phyloP scores from a whole-genome alignment of 2,797 vertebrate genomes.

The Chrosomus eos region DNA sequence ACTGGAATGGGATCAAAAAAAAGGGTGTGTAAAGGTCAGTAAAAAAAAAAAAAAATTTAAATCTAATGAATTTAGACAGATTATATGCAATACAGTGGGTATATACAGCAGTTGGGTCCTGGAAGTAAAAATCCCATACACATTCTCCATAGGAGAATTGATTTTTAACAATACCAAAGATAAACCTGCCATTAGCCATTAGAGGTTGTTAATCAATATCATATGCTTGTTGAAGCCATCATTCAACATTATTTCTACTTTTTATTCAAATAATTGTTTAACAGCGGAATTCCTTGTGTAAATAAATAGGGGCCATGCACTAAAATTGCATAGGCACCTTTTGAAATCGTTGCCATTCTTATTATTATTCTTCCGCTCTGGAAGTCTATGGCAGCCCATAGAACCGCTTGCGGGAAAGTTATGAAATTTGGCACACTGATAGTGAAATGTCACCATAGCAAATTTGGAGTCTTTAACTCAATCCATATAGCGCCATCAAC shows the following conservation, averaged over 20 bases:
- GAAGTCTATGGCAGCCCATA: too few species aligned
- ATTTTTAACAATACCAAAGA: neutral
- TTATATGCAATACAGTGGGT: neutral
- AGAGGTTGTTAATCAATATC: neutral
- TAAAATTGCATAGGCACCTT: too few species aligned
- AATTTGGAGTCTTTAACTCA: too few species aligned
- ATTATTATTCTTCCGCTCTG: too few species aligned
- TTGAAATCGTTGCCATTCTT: too few species aligned
- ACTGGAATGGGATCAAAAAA: conserved; percentile 22
- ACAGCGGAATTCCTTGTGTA: neutral
- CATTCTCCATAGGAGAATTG: neutral
- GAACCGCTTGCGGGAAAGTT: too few species aligned
- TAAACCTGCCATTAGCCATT: neutral
- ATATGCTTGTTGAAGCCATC: neutral
- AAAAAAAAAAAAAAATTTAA: neutral
- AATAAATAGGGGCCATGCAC: too few species aligned
- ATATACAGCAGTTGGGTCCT: neutral
- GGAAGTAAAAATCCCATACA: neutral
- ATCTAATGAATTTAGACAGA: conserved; percentile 13
- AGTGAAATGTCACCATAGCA: too few species aligned
- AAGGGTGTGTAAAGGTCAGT: neutral
- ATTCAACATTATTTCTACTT: neutral
- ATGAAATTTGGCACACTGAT: too few species aligned
- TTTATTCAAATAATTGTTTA: neutral
- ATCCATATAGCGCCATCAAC: too few species aligned